Percentiles rank a stretch among this genome's conserved stretches.
phyloP scores from a whole-genome alignment of 2,113 vertebrate genomes.

The Chloroceryle aenea region DNA sequence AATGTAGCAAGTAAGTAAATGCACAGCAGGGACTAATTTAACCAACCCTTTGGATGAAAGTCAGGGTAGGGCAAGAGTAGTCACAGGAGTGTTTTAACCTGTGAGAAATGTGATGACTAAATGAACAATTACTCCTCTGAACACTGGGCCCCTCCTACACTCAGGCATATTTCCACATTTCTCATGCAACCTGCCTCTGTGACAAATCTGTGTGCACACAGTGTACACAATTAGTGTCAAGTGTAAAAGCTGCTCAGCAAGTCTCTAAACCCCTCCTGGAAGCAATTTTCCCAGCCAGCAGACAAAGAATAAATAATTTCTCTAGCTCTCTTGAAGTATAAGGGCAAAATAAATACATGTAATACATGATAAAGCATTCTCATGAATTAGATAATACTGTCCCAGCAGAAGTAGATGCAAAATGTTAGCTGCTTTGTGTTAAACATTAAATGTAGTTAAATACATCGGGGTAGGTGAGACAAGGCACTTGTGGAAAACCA shows the following conservation, averaged over 20 bases:
- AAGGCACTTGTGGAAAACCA: neutral
- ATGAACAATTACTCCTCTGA: neutral
- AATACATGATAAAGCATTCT: neutral
- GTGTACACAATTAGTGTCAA: neutral
- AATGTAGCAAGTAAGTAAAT: neutral
- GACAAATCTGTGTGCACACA: neutral
- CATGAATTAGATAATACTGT: neutral
- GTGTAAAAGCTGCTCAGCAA: neutral
- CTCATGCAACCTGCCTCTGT: neutral
- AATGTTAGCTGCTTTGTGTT: neutral
- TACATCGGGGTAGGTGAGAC: neutral
- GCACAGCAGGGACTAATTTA: neutral
- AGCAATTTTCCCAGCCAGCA: neutral
- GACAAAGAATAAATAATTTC: neutral
- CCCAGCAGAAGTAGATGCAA: neutral
- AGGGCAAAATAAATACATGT: neutral
- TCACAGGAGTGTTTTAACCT: neutral
- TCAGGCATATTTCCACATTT: neutral
- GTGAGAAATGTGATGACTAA: constrained; percentile 20
- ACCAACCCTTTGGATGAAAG: neutral
- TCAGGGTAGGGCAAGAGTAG: neutral
- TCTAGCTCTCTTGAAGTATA: neutral
- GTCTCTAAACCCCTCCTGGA: neutral
- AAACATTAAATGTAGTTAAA: neutral
- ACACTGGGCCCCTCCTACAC: neutral